These are phyloP conservation scores for Nanorana parkeri DNA, from an alignment of 2,113 vertebrate species.

Conservation along the genomic window DNA sequence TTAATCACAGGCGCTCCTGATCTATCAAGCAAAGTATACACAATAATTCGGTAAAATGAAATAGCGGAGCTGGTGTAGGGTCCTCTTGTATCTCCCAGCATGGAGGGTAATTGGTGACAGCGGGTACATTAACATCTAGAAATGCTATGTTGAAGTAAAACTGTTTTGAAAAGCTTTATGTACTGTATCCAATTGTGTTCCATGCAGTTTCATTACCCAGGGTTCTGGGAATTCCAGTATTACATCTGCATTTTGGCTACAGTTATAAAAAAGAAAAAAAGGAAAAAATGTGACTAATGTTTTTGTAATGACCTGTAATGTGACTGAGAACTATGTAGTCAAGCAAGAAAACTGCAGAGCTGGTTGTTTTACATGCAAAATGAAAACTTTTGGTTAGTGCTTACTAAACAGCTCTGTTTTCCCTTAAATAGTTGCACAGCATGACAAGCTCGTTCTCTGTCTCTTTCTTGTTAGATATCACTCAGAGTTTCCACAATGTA, in stretches of 20 bases:
- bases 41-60: conserved; percentile 10
- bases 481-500: no score
- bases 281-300: conserved; percentile 25
- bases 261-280: no score
- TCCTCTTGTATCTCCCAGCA: conserved; percentile 16
- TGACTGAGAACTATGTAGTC: not conserved
- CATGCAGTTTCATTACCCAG: conserved; percentile 12
- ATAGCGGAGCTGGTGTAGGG: not conserved
- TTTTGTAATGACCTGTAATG: conserved; percentile 23
- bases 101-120: conserved; percentile 43
- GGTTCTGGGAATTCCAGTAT: conserved; percentile 15
- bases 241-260: conserved; percentile 21
- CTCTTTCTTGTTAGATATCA: no score
- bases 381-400: not conserved
- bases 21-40: not conserved
- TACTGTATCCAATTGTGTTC: conserved; percentile 13
- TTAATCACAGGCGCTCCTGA: not conserved
- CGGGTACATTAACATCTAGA: conserved; percentile 27
- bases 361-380: conserved; percentile 7
- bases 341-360: not conserved
- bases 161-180: conserved; percentile 13
- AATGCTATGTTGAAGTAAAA: conserved; percentile 7
- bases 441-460: no score
- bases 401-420: not conserved
- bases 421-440: no score